phyloP scores from a whole-genome alignment of 2,888 invertebrate species.

The Cecidostiba fungosa region DNA sequence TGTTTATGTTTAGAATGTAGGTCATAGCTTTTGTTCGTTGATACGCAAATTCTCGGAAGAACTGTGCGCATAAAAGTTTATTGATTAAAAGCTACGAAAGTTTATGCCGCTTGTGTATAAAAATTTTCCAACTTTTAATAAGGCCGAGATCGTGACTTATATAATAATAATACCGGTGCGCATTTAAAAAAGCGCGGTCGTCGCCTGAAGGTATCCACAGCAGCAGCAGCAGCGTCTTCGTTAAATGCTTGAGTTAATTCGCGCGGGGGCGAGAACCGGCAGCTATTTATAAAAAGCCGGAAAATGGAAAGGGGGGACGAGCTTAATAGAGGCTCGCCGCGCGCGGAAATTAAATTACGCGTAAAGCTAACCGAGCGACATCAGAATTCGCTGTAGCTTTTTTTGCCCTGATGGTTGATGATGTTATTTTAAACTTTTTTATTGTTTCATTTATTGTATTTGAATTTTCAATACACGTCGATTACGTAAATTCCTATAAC shows the following conservation, averaged over 20 bases:
- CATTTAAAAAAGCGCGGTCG: conserved; percentile 27
- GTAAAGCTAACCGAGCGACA: conserved; percentile 52
- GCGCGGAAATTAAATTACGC: conserved; percentile 59
- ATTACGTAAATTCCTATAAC: neutral
- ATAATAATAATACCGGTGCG: neutral
- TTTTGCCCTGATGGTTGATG: too few species aligned
- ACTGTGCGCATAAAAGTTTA: neutral
- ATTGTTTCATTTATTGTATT: too few species aligned
- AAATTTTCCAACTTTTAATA: conserved; percentile 30
- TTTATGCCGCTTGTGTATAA: neutral
- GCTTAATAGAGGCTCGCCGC: conserved; percentile 36
- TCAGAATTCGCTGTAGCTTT: conserved; percentile 47
- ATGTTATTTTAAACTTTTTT: too few species aligned
- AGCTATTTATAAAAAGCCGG: conserved; percentile 58
- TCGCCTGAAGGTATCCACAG: conserved; percentile 22
- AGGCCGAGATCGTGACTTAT: neutral
- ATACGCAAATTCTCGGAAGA: neutral
- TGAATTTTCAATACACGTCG: too few species aligned
- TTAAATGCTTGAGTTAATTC: conserved; percentile 53
- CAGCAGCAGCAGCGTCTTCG: conserved; percentile 41
- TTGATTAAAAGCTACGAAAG: neutral
- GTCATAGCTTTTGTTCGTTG: neutral
- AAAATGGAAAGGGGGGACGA: conserved; percentile 23
- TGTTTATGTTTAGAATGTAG: neutral
- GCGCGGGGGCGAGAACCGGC: neutral